Conservation (phyloP, 1,140 invertebrate genomes). For the Megathymus violae region DNA sequence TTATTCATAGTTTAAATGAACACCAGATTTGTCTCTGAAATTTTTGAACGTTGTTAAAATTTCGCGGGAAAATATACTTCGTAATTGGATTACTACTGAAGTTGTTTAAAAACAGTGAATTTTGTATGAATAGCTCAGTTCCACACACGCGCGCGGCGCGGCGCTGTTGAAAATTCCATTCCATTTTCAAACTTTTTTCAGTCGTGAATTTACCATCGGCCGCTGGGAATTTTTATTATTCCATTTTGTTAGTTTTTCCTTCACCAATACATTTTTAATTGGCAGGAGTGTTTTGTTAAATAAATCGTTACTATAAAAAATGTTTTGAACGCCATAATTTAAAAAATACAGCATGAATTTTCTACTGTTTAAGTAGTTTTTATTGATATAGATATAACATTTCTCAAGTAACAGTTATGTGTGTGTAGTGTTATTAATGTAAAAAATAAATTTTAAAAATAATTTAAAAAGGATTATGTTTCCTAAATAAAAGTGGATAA, state of each 20-base stretch:
- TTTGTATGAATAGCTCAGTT: constrained; percentile 35
- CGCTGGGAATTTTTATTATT: constrained; percentile 12
- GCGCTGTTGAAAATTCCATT: constrained; percentile 41
- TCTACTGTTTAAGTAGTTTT: no score
- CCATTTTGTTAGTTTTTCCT: constrained; percentile 4
- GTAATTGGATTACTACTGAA: constrained; percentile 31
- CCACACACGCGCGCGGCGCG: constrained; percentile 39
- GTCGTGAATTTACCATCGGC: constrained; percentile 41
- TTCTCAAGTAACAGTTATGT: no score
- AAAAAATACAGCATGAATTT: no score
- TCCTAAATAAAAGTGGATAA: no score
- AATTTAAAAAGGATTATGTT: no score
- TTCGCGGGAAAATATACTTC: constrained; percentile 17
- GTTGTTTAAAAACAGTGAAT: constrained; percentile 31
- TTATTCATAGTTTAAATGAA: constrained; percentile 25
- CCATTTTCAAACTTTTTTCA: constrained; percentile 43
- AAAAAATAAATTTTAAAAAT: no score
- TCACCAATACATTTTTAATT: no score
- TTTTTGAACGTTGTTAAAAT: constrained; percentile 30
- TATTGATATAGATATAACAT: no score
- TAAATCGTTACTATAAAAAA: no score
- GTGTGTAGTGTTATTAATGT: no score
- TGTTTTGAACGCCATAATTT: no score
- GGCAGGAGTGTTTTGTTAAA: no score
- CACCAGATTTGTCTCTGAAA: constrained; percentile 8